phyloP scores from a whole-genome alignment of 2,888 invertebrate species.

The Xylota segnis region DNA sequence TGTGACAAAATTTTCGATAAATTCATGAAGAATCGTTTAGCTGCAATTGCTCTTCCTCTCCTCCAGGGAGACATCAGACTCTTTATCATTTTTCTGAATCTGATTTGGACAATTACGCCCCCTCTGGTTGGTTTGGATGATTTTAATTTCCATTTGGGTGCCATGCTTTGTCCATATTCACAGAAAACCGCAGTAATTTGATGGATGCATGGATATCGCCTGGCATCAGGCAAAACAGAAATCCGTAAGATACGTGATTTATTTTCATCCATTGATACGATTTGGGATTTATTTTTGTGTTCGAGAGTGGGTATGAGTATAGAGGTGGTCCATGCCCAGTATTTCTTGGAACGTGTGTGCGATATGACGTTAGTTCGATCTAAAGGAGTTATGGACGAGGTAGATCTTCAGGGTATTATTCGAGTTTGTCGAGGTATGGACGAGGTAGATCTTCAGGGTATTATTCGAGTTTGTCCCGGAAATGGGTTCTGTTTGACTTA shows the following conservation, averaged over 20 bases:
- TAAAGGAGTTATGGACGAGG: conserved; percentile 11
- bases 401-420: neutral
- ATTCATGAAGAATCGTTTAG: conserved; percentile 67
- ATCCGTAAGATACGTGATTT: conserved; percentile 60
- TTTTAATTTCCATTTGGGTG: conserved; percentile 52
- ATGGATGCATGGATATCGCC: conserved; percentile 68
- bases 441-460: neutral
- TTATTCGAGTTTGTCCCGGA: conserved; percentile 11
- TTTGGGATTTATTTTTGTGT: conserved; percentile 49
- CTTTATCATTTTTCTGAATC: conserved; percentile 49
- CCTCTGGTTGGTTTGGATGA: conserved; percentile 19
- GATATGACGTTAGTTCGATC: conserved; percentile 33
- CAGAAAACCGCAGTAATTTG: conserved; percentile 59
- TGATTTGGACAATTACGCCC: conserved; percentile 69
- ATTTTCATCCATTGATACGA: conserved; percentile 47
- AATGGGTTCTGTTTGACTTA: neutral
- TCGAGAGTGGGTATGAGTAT: conserved; percentile 43
- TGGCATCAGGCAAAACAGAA: conserved; percentile 53
- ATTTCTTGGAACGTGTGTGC: conserved; percentile 46
- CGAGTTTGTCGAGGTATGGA: too few relatives aligned
- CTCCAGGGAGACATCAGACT: conserved; percentile 18
- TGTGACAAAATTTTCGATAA: conserved; percentile 74
- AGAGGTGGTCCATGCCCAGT: conserved; percentile 44
- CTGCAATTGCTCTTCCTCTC: conserved; percentile 24
- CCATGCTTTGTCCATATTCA: conserved; percentile 64